Percentiles rank a stretch among this genome's conserved stretches.
phyloP scores from a whole-genome alignment of 2,888 invertebrate genomes.

The Ornithoptera alexandrae region DNA sequence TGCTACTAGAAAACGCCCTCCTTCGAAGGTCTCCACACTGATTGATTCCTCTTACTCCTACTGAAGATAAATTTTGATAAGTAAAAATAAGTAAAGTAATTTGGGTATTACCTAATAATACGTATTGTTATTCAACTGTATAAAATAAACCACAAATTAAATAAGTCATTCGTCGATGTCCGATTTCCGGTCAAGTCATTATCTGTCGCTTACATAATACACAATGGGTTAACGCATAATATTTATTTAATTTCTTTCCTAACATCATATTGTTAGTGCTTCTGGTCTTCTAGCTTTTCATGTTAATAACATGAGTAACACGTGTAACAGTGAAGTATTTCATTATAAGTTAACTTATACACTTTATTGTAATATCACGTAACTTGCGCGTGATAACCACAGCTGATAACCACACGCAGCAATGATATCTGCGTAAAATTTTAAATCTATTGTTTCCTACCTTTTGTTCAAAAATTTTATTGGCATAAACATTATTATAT shows the following conservation, averaged over 20 bases:
- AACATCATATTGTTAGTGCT: background rate
- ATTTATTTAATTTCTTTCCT: conserved; percentile 13
- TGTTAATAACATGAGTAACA: background rate
- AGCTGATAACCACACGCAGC: background rate
- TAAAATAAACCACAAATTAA: background rate
- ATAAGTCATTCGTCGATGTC: background rate
- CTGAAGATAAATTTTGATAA: no score
- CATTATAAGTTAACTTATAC: conserved; percentile 3
- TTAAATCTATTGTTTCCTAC: background rate
- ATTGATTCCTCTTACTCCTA: no score
- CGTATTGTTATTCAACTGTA: background rate
- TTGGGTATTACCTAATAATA: background rate
- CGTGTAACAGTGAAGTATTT: background rate
- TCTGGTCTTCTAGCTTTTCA: background rate
- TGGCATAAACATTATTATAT: background rate
- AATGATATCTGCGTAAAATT: background rate
- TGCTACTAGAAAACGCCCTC: no score
- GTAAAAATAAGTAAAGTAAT: no score
- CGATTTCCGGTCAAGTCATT: background rate
- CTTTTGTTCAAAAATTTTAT: background rate
- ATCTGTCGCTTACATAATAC: background rate
- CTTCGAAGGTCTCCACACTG: no score
- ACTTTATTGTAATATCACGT: background rate
- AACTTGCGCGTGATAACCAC: background rate
- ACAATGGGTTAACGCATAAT: conserved; percentile 11